Evolutionary conservation across 1,140 invertebrate genomes (phyloP).

Genomic region (Theocolax elegans): DNA sequence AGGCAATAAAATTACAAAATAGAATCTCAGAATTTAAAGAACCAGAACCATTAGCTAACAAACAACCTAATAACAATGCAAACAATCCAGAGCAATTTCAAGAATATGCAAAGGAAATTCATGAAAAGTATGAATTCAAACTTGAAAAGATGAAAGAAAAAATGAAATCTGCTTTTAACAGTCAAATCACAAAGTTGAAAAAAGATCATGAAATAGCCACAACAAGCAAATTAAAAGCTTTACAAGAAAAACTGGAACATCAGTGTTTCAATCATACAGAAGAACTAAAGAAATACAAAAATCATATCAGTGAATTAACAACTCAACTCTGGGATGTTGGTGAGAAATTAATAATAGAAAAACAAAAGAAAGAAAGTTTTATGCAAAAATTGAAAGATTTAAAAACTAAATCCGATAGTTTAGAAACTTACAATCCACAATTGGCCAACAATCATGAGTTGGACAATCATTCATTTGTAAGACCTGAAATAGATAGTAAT

Average conservation of each 20-base stretch:
- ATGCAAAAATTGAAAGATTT: constrained; percentile 49
- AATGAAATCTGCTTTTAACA: constrained; percentile 63
- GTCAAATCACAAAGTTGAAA: constrained; percentile 64
- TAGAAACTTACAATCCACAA: neutral
- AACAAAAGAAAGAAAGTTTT: constrained; percentile 67
- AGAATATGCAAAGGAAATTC: constrained; percentile 51
- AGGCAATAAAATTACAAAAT: neutral
- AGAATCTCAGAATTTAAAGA: neutral
- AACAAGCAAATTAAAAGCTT: constrained; percentile 63
- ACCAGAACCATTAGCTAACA: neutral
- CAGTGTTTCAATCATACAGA: constrained; percentile 67
- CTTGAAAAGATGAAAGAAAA: constrained; percentile 63
- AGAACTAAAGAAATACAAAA: constrained; percentile 70
- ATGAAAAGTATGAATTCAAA: constrained; percentile 59
- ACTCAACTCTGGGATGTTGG: constrained; percentile 71
- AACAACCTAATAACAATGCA: neutral
- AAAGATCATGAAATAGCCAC: constrained; percentile 66
- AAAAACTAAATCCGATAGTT: constrained; percentile 44
- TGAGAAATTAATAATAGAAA: constrained; percentile 70
- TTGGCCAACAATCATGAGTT: no score
- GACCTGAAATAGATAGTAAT: neutral
- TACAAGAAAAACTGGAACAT: constrained; percentile 62
- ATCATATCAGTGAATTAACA: constrained; percentile 68
- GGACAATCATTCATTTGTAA: neutral
- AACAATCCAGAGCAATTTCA: neutral